These are phyloP conservation scores for Xiphorhynchus erythropygius DNA, from an alignment of 2,797 vertebrate genomes.

Conservation along the genomic window DNA sequence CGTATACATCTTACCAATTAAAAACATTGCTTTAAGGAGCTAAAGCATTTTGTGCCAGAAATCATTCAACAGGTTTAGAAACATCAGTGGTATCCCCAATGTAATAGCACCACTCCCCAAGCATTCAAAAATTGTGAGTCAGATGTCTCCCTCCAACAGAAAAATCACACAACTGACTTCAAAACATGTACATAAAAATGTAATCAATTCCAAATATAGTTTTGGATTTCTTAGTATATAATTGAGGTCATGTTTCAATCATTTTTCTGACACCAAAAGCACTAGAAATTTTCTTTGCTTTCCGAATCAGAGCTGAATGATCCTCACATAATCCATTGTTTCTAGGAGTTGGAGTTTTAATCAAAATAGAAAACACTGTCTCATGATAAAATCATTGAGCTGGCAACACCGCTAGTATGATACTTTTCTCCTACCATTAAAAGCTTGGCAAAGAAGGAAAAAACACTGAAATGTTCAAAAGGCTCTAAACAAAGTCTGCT, in stretches of 20 bases:
- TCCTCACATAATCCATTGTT: constrained; percentile 39
- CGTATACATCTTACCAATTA: background rate
- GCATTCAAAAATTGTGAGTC: constrained; percentile 58
- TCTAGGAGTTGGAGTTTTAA: constrained; percentile 36
- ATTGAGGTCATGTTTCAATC: constrained; percentile 1
- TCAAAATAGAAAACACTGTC: constrained; percentile 45
- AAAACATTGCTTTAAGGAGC: background rate
- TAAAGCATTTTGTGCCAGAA: background rate
- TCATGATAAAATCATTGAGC: constrained; percentile 39
- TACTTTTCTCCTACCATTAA: constrained; percentile 26
- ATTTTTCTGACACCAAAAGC: constrained; percentile 31
- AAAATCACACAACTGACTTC: constrained; percentile 38
- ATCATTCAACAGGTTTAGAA: background rate
- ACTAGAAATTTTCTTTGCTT: constrained; percentile 23
- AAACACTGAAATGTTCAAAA: background rate
- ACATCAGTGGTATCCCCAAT: background rate
- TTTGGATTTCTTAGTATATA: constrained; percentile 32
- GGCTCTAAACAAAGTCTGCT: background rate
- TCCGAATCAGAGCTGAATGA: background rate
- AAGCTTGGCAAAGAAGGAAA: background rate
- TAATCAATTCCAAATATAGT: constrained; percentile 45
- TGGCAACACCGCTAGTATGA: background rate
- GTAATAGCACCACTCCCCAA: constrained; percentile 36
- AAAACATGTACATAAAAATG: constrained; percentile 39
- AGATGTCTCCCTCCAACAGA: constrained; percentile 30